Evolutionary conservation across 2,797 vertebrate species (phyloP).

Genomic region (Cyclura pinguis): DNA sequence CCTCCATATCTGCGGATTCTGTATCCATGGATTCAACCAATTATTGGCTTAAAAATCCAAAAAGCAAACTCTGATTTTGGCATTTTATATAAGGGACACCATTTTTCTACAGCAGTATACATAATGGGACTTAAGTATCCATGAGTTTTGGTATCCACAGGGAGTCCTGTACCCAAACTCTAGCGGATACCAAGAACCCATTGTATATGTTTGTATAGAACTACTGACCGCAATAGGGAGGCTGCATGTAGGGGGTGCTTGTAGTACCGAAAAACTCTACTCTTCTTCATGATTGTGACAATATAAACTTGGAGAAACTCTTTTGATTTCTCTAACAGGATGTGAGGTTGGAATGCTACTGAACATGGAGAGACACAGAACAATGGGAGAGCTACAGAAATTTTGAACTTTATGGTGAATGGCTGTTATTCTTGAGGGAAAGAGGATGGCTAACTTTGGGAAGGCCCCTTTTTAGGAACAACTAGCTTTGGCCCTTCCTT

Average conservation of each 20-base stretch:
- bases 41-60: no score
- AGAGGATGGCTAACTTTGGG: not conserved
- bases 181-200: no score
- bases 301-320: not conserved
- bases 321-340: not conserved
- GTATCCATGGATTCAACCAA: no score
- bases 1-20: no score
- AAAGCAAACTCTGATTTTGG: no score
- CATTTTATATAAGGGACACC: no score
- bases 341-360: not conserved
- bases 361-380: not conserved
- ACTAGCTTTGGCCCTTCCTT: not conserved
- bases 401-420: not conserved
- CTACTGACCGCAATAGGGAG: no score
- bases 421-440: not conserved
- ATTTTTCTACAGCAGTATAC: no score
- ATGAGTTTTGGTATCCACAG: no score
- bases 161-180: no score
- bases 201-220: not conserved
- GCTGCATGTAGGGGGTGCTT: not conserved
- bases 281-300: not conserved
- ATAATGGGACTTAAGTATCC: no score
- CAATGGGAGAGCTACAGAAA: not conserved
- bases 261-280: not conserved
- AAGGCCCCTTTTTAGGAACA: not conserved